phyloP scores from a whole-genome alignment of 1,140 invertebrate genomes.

The Aphis gossypii region DNA sequence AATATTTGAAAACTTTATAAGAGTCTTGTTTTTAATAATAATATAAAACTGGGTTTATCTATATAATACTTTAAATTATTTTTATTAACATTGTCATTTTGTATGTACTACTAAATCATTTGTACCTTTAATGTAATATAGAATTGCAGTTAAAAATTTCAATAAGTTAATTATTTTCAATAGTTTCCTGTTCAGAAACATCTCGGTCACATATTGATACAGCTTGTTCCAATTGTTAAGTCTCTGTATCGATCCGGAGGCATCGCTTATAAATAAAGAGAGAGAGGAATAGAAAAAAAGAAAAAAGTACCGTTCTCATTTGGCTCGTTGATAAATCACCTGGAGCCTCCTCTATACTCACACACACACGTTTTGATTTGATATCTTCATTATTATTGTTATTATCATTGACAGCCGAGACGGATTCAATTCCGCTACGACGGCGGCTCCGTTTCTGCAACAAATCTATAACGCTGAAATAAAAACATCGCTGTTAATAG shows the following conservation, averaged over 20 bases:
- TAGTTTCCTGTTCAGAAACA: slow-evolving; percentile 14
- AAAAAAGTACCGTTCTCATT: slow-evolving; percentile 48
- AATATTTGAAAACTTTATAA: neutral
- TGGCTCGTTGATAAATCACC: slow-evolving; percentile 48
- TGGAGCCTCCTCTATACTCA: slow-evolving; percentile 24
- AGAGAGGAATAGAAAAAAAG: neutral
- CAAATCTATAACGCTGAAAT: slow-evolving; percentile 51
- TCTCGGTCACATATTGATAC: neutral
- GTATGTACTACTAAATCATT: neutral
- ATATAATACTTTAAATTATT: neutral
- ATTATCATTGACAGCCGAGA: slow-evolving; percentile 54
- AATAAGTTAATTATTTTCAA: neutral
- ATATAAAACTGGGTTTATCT: too few relatives aligned
- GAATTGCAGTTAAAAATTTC: neutral
- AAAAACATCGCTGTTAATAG: slow-evolving; percentile 53
- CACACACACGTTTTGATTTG: slow-evolving; percentile 19
- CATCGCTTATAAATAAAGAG: slow-evolving; percentile 15
- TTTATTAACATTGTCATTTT: neutral
- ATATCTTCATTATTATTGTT: slow-evolving; percentile 55
- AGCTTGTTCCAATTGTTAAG: neutral
- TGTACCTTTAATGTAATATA: neutral
- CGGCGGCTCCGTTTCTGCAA: slow-evolving; percentile 53
- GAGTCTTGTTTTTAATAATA: neutral
- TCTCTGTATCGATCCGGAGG: slow-evolving; percentile 32
- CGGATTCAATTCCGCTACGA: slow-evolving; percentile 51